phyloP scores from a whole-genome alignment of 2,113 vertebrate species.

The Menura novaehollandiae region DNA sequence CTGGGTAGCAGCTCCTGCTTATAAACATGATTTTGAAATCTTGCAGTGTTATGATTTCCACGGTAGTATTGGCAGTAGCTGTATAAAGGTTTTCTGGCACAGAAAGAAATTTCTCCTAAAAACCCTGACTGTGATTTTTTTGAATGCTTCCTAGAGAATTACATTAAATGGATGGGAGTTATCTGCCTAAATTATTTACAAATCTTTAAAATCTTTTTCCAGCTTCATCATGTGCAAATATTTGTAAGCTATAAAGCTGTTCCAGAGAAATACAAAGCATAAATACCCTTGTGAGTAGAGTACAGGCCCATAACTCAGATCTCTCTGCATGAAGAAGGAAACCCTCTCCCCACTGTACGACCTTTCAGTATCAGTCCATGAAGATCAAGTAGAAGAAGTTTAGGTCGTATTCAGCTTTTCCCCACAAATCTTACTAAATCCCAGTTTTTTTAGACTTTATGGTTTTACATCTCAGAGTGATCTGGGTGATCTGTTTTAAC shows the following conservation, averaged over 20 bases:
- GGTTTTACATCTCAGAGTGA: background rate
- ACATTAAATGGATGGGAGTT: background rate
- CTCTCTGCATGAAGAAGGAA: background rate
- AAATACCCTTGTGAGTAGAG: background rate
- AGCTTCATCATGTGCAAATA: background rate
- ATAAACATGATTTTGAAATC: slow-evolving; percentile 27
- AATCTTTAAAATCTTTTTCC: background rate
- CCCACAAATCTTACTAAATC: background rate
- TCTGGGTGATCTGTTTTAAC: background rate
- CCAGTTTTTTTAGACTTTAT: background rate
- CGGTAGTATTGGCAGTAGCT: background rate
- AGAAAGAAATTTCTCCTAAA: background rate
- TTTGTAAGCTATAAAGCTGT: background rate
- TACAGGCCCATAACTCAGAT: background rate
- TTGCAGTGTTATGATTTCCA: background rate
- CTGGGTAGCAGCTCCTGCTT: background rate
- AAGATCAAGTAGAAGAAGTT: background rate
- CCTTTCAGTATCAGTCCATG: background rate
- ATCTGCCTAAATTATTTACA: background rate
- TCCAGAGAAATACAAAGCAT: background rate
- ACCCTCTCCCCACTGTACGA: background rate
- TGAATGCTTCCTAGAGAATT: background rate
- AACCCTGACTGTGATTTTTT: background rate
- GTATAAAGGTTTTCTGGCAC: background rate
- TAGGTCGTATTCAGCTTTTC: background rate